Evolutionary conservation across 2,888 invertebrate genomes (phyloP).

Genomic region (Phymatocera aterrima): DNA sequence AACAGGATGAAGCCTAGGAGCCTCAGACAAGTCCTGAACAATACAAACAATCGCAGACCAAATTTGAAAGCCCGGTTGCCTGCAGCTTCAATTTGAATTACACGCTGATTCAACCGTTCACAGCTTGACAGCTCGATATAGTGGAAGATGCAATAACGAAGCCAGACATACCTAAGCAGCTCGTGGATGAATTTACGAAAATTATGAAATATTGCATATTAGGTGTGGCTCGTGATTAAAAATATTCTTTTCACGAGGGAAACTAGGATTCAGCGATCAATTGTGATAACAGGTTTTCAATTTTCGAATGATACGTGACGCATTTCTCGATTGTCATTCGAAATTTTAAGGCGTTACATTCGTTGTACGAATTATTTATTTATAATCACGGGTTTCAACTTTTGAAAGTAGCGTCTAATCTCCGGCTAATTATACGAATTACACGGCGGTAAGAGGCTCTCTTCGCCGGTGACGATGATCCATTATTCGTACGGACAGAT

Average conservation of each 20-base stretch:
- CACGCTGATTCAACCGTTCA: background rate
- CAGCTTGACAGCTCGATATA: background rate
- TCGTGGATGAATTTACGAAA: background rate
- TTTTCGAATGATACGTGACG: background rate
- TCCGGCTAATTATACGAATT: too few relatives aligned
- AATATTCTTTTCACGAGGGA: background rate
- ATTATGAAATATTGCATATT: background rate
- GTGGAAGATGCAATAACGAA: background rate
- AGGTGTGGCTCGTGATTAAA: background rate
- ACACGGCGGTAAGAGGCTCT: background rate
- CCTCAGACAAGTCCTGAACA: too few relatives aligned
- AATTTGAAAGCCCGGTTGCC: background rate
- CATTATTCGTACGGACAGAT: background rate
- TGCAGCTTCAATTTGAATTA: constrained; percentile 3
- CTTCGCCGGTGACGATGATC: background rate
- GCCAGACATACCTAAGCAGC: background rate
- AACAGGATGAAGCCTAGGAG: too few relatives aligned
- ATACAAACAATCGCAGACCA: too few relatives aligned
- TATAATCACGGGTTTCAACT: background rate
- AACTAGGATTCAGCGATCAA: background rate
- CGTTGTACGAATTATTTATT: background rate
- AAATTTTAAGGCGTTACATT: background rate
- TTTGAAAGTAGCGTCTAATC: background rate
- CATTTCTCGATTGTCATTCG: background rate
- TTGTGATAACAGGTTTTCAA: background rate